A percentile compares a stretch with the other conserved stretches of the same genome.
Conservation (phyloP, 2,888 invertebrate species). For the Cheilosia impressa region DNA sequence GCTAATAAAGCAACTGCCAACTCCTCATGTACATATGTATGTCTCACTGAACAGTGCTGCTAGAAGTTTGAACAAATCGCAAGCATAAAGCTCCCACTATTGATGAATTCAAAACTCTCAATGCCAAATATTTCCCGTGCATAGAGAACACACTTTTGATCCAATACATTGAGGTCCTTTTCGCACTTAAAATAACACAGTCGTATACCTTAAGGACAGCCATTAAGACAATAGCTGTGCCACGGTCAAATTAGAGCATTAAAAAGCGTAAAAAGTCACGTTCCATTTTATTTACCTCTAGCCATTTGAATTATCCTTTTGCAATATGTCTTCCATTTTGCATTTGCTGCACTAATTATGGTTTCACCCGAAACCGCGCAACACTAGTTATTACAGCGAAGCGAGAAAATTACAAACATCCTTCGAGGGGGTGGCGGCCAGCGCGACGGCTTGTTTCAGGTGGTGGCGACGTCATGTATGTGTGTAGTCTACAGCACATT, state of each 20-base stretch:
- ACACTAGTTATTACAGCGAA: conserved; percentile 10
- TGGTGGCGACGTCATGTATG: conserved; percentile 4
- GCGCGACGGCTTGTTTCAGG: background rate
- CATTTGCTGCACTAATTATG: conserved; percentile 53
- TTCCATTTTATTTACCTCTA: conserved; percentile 17
- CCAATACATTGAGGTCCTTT: too few relatives aligned
- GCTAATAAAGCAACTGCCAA: too few relatives aligned
- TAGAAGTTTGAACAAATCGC: too few relatives aligned
- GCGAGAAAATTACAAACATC: conserved; percentile 25
- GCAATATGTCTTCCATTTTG: background rate
- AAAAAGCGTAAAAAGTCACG: conserved; percentile 44
- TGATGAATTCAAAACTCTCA: too few relatives aligned
- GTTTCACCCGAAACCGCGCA: conserved; percentile 23
- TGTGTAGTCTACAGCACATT: conserved; percentile 10
- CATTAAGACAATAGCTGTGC: background rate
- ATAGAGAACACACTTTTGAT: too few relatives aligned
- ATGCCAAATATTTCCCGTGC: too few relatives aligned
- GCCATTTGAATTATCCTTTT: conserved; percentile 25
- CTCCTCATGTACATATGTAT: too few relatives aligned
- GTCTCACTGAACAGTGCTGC: too few relatives aligned
- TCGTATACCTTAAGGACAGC: background rate
- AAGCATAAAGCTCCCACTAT: too few relatives aligned
- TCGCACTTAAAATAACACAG: background rate
- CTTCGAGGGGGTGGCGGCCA: background rate
- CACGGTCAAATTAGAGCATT: background rate